Evolutionary conservation across 2,888 invertebrate species (phyloP).

Genomic region (Ochlodes sylvanus): DNA sequence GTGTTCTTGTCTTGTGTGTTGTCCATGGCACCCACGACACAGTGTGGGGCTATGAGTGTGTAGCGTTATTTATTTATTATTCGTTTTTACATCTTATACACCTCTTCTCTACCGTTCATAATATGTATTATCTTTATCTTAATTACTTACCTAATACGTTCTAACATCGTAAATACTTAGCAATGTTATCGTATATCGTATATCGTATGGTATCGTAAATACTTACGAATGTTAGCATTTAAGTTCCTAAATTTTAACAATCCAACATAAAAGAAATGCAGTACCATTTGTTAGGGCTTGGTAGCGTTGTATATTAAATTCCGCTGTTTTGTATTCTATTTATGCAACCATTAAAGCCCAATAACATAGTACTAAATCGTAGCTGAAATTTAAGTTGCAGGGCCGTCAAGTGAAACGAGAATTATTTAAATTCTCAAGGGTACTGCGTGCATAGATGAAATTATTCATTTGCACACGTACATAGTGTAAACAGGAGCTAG

Average conservation of each 20-base stretch:
- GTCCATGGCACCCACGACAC: no score
- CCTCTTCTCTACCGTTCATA: no score
- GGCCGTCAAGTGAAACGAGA: slow-evolving; percentile 6
- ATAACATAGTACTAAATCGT: slow-evolving; percentile 21
- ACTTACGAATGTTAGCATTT: neutral
- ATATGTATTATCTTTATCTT: no score
- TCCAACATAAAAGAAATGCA: slow-evolving; percentile 5
- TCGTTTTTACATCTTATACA: no score
- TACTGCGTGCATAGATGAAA: slow-evolving; percentile 18
- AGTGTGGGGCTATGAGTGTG: no score
- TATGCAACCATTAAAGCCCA: slow-evolving; percentile 10
- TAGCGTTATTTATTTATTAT: no score
- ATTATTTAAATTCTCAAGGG: slow-evolving; percentile 16
- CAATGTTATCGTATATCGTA: no score
- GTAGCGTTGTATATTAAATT: slow-evolving; percentile 15
- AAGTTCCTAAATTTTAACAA: neutral
- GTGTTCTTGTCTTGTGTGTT: no score
- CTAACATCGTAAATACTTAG: no score
- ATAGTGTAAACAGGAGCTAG: slow-evolving; percentile 2
- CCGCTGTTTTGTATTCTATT: slow-evolving; percentile 11
- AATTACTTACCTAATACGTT: no score
- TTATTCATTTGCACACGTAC: slow-evolving; percentile 29
- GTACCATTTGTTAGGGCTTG: slow-evolving; percentile 13
- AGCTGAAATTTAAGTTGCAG: slow-evolving; percentile 4
- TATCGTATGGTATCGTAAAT: no score